These are phyloP conservation scores for Microcebus griseorufus DNA, from an alignment of 2,113 vertebrate genomes.

Conservation along the genomic window DNA sequence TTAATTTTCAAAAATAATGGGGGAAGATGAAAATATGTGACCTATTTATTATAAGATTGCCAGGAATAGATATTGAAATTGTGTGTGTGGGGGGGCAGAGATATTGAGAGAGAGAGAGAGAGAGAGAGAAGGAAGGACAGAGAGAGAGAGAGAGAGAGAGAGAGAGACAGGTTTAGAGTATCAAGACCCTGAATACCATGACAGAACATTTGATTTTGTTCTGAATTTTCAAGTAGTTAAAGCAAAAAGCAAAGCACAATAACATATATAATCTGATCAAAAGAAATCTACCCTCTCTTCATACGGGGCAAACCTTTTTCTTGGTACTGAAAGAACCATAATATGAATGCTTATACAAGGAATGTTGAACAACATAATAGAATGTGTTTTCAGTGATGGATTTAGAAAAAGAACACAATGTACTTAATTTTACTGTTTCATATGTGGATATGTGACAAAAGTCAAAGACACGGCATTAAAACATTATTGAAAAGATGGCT, in stretches of 20 bases:
- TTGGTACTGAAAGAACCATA: slow-evolving; percentile 31
- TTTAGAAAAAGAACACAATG: background rate
- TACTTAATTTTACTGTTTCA: slow-evolving; percentile 32
- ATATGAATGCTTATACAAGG: slow-evolving; percentile 3
- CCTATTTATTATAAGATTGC: background rate
- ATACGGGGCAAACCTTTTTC: background rate
- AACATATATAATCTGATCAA: slow-evolving; percentile 34
- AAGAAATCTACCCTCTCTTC: background rate
- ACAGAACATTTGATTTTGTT: slow-evolving; percentile 30
- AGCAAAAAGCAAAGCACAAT: slow-evolving; percentile 5
- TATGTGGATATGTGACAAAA: slow-evolving; percentile 43
- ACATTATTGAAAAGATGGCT: background rate
- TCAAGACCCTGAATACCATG: background rate
- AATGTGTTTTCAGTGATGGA: slow-evolving; percentile 30
- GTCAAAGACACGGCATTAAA: background rate
- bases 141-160: background rate
- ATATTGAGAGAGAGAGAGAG: background rate
- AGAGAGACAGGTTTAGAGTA: background rate
- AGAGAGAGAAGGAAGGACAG: too few species aligned
- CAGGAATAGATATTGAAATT: slow-evolving; percentile 25
- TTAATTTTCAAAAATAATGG: slow-evolving; percentile 30
- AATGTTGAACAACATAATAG: slow-evolving; percentile 43
- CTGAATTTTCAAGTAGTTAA: slow-evolving; percentile 36
- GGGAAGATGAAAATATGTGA: background rate
- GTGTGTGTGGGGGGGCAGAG: background rate